A percentile compares a stretch with the other conserved stretches of the same genome.
Conservation (phyloP, 2,113 vertebrate species). For the Laticauda laticaudata region DNA sequence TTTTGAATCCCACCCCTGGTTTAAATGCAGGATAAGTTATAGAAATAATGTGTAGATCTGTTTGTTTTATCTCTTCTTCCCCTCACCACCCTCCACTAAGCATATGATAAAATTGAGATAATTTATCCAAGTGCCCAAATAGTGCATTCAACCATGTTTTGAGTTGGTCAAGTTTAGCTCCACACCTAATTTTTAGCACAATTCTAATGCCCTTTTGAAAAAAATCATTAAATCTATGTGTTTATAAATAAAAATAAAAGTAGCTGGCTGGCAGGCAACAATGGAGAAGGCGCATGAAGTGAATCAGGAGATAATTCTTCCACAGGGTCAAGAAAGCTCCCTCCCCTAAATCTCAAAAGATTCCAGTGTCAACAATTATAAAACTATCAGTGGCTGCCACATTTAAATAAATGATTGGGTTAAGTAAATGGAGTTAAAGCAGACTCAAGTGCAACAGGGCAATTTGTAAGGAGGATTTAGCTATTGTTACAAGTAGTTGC, state of each 20-base stretch:
- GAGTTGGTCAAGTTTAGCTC: neutral
- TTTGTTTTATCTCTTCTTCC: neutral
- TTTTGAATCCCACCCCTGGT: no score
- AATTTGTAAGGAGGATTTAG: neutral
- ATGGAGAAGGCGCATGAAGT: neutral
- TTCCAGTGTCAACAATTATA: neutral
- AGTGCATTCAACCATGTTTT: neutral
- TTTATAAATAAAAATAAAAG: neutral
- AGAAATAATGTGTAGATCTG: neutral
- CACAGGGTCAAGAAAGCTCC: neutral
- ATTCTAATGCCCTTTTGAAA: neutral
- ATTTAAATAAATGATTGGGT: neutral
- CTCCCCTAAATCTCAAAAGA: neutral
- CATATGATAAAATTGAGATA: neutral
- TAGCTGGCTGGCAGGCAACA: neutral
- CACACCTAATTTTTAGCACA: neutral
- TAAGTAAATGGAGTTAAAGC: neutral
- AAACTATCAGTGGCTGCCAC: neutral
- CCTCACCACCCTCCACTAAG: no score
- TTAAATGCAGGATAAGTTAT: neutral
- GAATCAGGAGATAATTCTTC: neutral
- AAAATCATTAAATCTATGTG: neutral
- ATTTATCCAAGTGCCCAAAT: neutral
- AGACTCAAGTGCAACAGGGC: neutral
- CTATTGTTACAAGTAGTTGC: neutral